A percentile compares a stretch with the other conserved stretches of the same genome.
phyloP scores from a whole-genome alignment of 2,888 invertebrate genomes.

The Xestia rhomboidea region DNA sequence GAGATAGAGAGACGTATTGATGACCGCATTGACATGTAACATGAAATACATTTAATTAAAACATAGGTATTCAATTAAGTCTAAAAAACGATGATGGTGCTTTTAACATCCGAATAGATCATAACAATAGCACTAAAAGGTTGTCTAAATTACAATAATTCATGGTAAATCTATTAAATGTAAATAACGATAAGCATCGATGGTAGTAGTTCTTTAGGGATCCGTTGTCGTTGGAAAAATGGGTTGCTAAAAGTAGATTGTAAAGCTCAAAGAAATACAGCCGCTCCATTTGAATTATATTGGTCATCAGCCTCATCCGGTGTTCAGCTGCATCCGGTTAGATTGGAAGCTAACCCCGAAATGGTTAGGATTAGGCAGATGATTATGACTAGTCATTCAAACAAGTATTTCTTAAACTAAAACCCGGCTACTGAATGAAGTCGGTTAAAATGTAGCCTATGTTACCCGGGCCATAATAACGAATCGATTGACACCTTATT shows the following conservation, averaged over 20 bases:
- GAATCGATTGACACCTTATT: too few species aligned
- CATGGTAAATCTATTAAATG: conserved; percentile 28
- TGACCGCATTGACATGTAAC: neutral
- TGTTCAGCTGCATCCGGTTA: neutral
- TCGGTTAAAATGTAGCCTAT: too few species aligned
- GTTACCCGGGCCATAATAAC: too few species aligned
- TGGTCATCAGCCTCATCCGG: neutral
- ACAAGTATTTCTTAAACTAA: too few species aligned
- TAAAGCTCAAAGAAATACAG: neutral
- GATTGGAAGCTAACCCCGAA: neutral
- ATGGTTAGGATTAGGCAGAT: neutral
- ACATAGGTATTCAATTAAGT: conserved; percentile 30
- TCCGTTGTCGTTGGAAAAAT: neutral
- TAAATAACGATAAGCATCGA: conserved; percentile 15
- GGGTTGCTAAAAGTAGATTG: neutral
- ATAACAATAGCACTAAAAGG: conserved; percentile 37
- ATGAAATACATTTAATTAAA: neutral
- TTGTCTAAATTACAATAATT: conserved; percentile 35
- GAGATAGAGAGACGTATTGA: too few species aligned
- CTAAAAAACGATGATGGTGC: conserved; percentile 11
- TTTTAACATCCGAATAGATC: conserved; percentile 30
- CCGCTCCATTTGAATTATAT: neutral
- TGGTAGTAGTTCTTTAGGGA: conserved; percentile 1
- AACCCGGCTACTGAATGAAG: too few species aligned
- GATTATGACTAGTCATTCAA: neutral